Conservation (phyloP, 2,797 vertebrate species). For the Gambelia wislizenii region DNA sequence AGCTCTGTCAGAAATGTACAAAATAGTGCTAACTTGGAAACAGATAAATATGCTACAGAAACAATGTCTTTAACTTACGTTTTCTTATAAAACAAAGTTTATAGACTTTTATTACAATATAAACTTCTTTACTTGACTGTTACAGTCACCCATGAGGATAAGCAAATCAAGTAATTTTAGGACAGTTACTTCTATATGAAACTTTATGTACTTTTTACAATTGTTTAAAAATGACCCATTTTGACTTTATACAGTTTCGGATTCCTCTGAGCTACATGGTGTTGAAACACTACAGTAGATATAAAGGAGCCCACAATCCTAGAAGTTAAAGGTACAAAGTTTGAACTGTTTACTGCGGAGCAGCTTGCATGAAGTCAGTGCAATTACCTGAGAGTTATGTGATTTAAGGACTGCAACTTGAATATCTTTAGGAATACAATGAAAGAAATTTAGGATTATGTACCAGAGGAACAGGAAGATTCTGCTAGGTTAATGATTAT, state of each 20-base stretch:
- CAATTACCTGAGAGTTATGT: constrained; percentile 29
- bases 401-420: neutral
- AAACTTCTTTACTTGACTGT: constrained; percentile 33
- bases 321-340: neutral
- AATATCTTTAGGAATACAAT: neutral
- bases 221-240: constrained; percentile 37
- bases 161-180: constrained; percentile 15
- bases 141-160: constrained; percentile 41
- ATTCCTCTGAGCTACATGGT: constrained; percentile 56
- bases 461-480: constrained; percentile 48
- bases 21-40: neutral
- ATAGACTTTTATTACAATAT: constrained; percentile 23
- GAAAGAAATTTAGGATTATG: neutral
- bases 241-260: constrained; percentile 44
- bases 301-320: neutral
- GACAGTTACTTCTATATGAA: constrained; percentile 23
- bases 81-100: constrained; percentile 27
- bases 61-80: neutral
- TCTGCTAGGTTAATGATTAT: constrained; percentile 9
- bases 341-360: neutral
- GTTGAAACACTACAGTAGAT: constrained; percentile 7
- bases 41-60: neutral
- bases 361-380: constrained; percentile 5
- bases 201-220: constrained; percentile 21
- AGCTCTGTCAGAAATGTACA: neutral